These are phyloP conservation scores for Conus betulinus DNA, from an alignment of 1,140 invertebrate genomes.

Conservation along the genomic window DNA sequence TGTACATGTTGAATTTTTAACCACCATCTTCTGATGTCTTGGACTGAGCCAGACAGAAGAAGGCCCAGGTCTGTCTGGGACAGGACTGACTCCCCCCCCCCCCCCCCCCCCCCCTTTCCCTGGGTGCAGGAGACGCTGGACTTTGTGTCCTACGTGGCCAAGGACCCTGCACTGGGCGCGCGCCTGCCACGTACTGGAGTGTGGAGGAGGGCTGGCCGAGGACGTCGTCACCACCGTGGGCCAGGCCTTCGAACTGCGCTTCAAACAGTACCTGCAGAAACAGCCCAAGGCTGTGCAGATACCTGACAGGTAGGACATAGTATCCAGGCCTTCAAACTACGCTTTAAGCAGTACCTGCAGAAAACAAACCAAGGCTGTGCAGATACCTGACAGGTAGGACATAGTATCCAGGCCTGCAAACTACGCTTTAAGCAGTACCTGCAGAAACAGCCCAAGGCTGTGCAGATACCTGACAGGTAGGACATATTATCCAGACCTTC, in stretches of 20 bases:
- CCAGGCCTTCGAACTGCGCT: slow-evolving; percentile 95
- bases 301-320: slow-evolving; percentile 63
- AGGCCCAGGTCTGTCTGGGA: no score
- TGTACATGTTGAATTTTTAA: no score
- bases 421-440: slow-evolving; percentile 84
- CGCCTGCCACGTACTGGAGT: slow-evolving; percentile 97
- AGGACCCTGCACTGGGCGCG: slow-evolving; percentile 90
- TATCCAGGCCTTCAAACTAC: slow-evolving; percentile 93
- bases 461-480: slow-evolving; percentile 71
- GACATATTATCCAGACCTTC: slow-evolving; percentile 94
- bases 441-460: slow-evolving; percentile 81
- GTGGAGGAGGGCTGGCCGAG: slow-evolving; percentile 93
- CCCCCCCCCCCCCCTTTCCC: no score
- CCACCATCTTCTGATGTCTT: no score
- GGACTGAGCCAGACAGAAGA: no score
- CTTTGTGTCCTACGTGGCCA: slow-evolving; percentile 98
- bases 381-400: slow-evolving; percentile 71
- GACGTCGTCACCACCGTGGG: slow-evolving; percentile 98
- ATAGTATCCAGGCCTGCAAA: slow-evolving; percentile 99
- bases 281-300: slow-evolving; percentile 76
- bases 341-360: slow-evolving; percentile 90
- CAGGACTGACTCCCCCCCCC: no score
- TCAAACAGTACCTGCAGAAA: slow-evolving; percentile 92
- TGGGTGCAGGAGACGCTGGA: slow-evolving; percentile 90
- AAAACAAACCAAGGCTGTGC: slow-evolving; percentile 79